These are phyloP conservation scores for Myotis planiceps DNA, from an alignment of 2,797 vertebrate species.

Conservation along the genomic window DNA sequence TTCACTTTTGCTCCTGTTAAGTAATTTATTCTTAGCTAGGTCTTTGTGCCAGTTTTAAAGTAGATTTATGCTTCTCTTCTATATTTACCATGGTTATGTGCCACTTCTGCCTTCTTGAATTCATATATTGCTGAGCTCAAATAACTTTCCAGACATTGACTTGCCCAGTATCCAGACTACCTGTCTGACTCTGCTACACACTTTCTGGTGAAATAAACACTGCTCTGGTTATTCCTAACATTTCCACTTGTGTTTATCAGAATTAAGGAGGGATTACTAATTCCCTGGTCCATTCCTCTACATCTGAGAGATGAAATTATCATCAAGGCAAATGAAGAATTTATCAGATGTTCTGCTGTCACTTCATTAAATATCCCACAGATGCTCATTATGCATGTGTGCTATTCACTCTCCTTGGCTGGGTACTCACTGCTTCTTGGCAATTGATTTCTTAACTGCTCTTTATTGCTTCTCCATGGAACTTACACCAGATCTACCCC, in stretches of 20 bases:
- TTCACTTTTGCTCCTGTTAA: background rate
- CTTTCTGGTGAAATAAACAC: background rate
- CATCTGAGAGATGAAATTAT: constrained; percentile 14
- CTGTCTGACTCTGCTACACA: background rate
- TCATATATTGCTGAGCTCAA: background rate
- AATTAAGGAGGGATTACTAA: constrained; percentile 20
- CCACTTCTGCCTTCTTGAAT: background rate
- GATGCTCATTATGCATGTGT: background rate
- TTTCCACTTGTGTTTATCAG: background rate
- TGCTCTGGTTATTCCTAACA: background rate
- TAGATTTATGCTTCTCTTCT: background rate
- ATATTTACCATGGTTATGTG: background rate
- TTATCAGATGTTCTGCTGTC: background rate
- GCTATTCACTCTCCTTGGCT: background rate
- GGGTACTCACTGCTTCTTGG: background rate
- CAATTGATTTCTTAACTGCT: background rate
- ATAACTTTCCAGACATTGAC: background rate
- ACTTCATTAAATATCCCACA: background rate
- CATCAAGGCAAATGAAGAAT: constrained; percentile 10
- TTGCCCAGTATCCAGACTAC: background rate
- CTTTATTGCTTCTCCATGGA: background rate
- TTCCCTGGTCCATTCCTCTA: background rate
- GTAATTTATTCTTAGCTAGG: constrained; percentile 14
- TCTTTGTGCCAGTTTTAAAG: background rate
- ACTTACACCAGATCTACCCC: background rate